phyloP scores from a whole-genome alignment of 2,888 invertebrate genomes.

The Callyntrura sp. region DNA sequence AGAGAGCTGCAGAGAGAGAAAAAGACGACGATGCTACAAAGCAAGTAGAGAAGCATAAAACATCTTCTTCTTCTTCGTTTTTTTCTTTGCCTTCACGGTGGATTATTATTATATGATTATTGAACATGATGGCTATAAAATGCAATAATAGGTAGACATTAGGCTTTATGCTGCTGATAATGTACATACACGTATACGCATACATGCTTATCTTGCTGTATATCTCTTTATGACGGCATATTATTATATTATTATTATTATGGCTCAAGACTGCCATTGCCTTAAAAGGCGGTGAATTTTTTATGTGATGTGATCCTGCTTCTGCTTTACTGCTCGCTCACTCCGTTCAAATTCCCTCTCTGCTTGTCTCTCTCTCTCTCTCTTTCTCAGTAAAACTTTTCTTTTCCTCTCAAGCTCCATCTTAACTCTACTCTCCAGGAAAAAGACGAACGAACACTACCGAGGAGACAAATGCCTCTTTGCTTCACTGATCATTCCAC shows the following conservation, averaged over 20 bases:
- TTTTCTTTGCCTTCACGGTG: background rate
- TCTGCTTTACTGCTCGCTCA: slow-evolving; percentile 26
- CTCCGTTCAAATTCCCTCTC: background rate
- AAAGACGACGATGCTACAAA: too few relatives aligned
- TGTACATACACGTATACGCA: background rate
- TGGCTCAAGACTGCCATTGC: background rate
- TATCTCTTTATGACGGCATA: background rate
- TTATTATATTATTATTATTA: too few relatives aligned
- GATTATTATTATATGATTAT: slow-evolving; percentile 51
- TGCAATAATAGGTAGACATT: slow-evolving; percentile 4
- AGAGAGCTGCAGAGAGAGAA: background rate
- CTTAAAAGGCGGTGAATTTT: slow-evolving; percentile 67
- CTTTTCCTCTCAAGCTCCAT: background rate
- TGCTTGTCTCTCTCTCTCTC: background rate
- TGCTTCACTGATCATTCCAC: slow-evolving; percentile 60
- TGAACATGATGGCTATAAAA: slow-evolving; percentile 31
- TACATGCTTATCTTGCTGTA: background rate
- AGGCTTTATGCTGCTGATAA: background rate
- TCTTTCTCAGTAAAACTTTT: background rate
- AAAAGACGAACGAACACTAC: slow-evolving; percentile 30
- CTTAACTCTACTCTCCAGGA: background rate
- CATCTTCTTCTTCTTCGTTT: slow-evolving; percentile 6
- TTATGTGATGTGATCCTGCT: slow-evolving; percentile 29
- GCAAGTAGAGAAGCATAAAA: background rate
- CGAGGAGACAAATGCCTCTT: slow-evolving; percentile 61